phyloP scores from a whole-genome alignment of 2,797 vertebrate species.

The Trachurus trachurus region DNA sequence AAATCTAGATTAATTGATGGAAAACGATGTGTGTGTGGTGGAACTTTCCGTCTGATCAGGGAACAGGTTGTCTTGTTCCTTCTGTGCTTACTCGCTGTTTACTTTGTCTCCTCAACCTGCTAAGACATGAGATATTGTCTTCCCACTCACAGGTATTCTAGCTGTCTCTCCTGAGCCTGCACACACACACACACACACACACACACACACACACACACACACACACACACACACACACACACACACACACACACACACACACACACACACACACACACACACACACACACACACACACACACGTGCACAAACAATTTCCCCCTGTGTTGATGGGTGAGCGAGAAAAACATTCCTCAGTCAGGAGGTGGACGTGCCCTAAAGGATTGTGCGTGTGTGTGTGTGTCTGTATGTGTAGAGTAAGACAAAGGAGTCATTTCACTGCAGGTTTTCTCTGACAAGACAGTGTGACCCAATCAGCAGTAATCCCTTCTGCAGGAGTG shows the following conservation, averaged over 20 bases:
- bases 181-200: constrained; percentile 36
- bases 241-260: constrained; percentile 32
- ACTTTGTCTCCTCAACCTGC: constrained; percentile 80
- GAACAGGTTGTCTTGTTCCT: constrained; percentile 74
- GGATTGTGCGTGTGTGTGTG: constrained; percentile 64
- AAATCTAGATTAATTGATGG: constrained; percentile 32
- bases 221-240: constrained; percentile 54
- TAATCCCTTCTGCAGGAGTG: constrained; percentile 46
- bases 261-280: constrained; percentile 36
- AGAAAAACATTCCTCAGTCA: constrained; percentile 83
- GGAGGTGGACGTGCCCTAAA: constrained; percentile 73
- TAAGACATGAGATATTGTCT: constrained; percentile 79
- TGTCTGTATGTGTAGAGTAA: constrained; percentile 22
- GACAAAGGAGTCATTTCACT: constrained; percentile 51
- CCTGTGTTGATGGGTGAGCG: constrained; percentile 78
- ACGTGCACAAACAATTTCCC: constrained; percentile 71
- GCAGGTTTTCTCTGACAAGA: constrained; percentile 37
- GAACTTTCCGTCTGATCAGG: constrained; percentile 64
- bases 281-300: constrained; percentile 27
- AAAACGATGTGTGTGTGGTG: constrained; percentile 38
- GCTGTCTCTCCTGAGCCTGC: constrained; percentile 64
- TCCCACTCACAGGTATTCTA: constrained; percentile 70
- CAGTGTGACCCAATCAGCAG: constrained; percentile 47
- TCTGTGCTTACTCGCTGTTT: constrained; percentile 75
- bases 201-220: constrained; percentile 30